Percentiles rank a stretch among this genome's conserved stretches.
Evolutionary conservation across 2,888 invertebrate species (phyloP).

Genomic region (Eugnorisma glareosa): DNA sequence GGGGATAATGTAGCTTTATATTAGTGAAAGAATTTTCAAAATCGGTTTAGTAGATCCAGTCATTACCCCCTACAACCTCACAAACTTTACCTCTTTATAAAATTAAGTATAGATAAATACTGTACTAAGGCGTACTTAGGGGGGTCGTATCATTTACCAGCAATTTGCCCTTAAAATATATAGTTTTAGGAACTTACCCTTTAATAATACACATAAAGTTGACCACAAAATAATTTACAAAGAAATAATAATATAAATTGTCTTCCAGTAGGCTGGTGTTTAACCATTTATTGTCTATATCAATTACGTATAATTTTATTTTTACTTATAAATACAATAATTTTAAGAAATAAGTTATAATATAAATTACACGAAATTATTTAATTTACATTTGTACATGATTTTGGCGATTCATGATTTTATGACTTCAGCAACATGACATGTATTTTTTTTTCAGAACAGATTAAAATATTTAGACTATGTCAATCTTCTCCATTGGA

Average conservation of each 20-base stretch:
- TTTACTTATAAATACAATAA: slow-evolving; percentile 8
- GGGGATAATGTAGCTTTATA: no score
- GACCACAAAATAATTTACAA: not conserved
- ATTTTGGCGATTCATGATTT: not conserved
- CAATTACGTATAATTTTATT: not conserved
- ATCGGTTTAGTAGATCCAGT: no score
- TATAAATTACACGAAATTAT: not conserved
- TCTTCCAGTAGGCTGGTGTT: not conserved
- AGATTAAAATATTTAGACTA: not conserved
- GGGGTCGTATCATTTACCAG: not conserved
- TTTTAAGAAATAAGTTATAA: not conserved
- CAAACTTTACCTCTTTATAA: no score
- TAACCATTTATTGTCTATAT: not conserved
- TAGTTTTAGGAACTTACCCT: not conserved
- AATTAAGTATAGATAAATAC: no score
- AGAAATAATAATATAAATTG: not conserved
- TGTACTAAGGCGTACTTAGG: no score
- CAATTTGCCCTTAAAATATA: not conserved
- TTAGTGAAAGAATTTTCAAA: no score
- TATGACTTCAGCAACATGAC: slow-evolving; percentile 11
- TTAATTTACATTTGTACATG: not conserved
- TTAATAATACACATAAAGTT: slow-evolving; percentile 1
- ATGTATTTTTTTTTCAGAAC: not conserved
- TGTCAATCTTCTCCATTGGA: not conserved
- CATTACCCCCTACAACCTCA: no score